Conservation (phyloP, 2,113 vertebrate genomes). For the Plestiodon gilberti region DNA sequence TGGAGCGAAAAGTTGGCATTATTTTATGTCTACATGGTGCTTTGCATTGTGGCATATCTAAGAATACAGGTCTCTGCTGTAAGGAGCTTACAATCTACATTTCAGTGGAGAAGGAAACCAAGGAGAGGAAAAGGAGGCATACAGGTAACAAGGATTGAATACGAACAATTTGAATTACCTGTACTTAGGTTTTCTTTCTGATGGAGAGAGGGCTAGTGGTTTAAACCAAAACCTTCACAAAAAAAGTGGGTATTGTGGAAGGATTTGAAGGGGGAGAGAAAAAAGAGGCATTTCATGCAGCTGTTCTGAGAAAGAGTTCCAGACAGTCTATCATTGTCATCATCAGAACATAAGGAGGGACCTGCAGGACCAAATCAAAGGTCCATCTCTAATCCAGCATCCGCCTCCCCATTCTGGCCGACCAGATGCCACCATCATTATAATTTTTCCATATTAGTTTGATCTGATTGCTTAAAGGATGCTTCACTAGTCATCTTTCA, state of each 20-base stretch:
- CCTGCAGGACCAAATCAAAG: too few relatives aligned
- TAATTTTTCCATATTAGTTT: neutral
- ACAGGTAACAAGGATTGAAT: neutral
- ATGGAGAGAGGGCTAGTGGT: neutral
- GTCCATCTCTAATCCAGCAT: too few relatives aligned
- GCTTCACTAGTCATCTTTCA: neutral
- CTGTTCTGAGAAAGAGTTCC: neutral
- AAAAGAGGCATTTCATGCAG: neutral
- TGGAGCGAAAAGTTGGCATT: neutral
- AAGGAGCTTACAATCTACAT: neutral
- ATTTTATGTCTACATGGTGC: neutral
- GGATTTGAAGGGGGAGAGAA: neutral
- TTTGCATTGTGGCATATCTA: too few relatives aligned
- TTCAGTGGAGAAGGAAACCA: neutral
- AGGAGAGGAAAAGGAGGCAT: neutral
- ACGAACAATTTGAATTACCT: neutral
- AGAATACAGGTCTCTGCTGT: too few relatives aligned
- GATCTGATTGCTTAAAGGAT: neutral
- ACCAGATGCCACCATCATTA: neutral
- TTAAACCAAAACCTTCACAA: neutral
- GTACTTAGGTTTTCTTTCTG: too few relatives aligned
- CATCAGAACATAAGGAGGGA: too few relatives aligned
- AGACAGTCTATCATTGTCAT: neutral
- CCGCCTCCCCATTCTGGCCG: too few relatives aligned
- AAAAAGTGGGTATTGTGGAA: neutral